Evolutionary conservation across 1,140 invertebrate species (phyloP).

Genomic region (Carposina sasakii): DNA sequence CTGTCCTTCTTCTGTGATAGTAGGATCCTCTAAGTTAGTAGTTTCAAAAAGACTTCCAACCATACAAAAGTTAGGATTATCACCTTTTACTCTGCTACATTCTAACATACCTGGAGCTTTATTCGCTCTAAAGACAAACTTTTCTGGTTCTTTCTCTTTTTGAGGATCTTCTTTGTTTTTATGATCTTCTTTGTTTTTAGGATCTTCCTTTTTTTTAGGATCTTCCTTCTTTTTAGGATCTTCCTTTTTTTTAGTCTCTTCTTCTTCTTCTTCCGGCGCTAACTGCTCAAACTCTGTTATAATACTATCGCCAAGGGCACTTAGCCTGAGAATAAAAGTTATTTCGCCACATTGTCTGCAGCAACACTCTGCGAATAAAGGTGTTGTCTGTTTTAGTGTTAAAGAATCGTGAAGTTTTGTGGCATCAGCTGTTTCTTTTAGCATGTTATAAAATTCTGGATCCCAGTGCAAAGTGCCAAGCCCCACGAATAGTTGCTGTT

Average conservation of each 20-base stretch:
- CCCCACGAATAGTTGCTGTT: conserved; percentile 56
- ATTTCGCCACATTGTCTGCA: conserved; percentile 52
- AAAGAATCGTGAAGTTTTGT: conserved; percentile 48
- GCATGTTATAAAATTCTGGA: conserved; percentile 51
- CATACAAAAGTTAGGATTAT: conserved; percentile 60
- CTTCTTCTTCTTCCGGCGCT: too few species aligned
- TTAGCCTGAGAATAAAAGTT: conserved; percentile 51
- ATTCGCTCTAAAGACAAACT: conserved; percentile 61
- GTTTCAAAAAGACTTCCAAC: conserved; percentile 62
- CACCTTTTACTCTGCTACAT: conserved; percentile 54
- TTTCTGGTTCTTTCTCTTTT: conserved; percentile 49
- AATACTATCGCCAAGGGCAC: conserved; percentile 56
- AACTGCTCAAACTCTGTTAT: conserved; percentile 63
- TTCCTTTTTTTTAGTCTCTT: too few species aligned
- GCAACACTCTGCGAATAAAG: conserved; percentile 49
- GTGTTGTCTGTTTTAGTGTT: conserved; percentile 43
- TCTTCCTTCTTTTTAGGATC: too few species aligned
- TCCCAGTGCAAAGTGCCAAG: conserved; percentile 59
- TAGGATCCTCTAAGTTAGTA: conserved; percentile 57
- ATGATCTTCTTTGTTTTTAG: too few species aligned
- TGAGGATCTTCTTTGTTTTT: too few species aligned
- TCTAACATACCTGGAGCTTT: conserved; percentile 62
- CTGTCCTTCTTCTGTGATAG: too few species aligned
- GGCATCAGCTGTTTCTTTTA: conserved; percentile 49
- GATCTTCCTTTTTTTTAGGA: too few species aligned